Evolutionary conservation across 2,888 invertebrate species (phyloP).

Genomic region (Apamea monoglypha): DNA sequence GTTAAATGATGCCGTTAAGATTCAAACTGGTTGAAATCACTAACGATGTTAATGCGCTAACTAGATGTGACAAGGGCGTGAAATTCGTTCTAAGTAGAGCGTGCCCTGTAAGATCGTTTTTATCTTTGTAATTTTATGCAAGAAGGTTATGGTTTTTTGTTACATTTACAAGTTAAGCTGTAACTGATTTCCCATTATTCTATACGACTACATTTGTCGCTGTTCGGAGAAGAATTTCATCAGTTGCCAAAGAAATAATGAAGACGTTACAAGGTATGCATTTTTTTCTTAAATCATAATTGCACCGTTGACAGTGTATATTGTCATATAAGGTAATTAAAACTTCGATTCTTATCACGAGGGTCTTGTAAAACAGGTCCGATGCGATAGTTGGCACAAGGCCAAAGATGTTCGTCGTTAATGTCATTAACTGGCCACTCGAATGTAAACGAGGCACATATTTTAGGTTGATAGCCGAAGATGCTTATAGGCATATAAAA

Average conservation of each 20-base stretch:
- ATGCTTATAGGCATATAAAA: slow-evolving; percentile 37
- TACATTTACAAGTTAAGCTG: slow-evolving; percentile 3
- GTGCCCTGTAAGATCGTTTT: slow-evolving; percentile 45
- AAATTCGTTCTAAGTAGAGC: slow-evolving; percentile 68
- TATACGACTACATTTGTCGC: not conserved
- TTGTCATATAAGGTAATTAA: slow-evolving; percentile 47
- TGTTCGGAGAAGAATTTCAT: not conserved
- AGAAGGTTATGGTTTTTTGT: slow-evolving; percentile 35
- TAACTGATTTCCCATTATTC: slow-evolving; percentile 10
- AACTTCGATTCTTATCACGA: slow-evolving; percentile 30
- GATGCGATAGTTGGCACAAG: slow-evolving; percentile 47
- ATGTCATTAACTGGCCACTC: slow-evolving; percentile 46
- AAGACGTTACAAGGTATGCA: slow-evolving; percentile 3
- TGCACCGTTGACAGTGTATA: slow-evolving; percentile 20
- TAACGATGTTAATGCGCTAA: slow-evolving; percentile 59
- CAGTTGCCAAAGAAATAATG: slow-evolving; percentile 2
- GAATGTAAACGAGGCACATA: slow-evolving; percentile 54
- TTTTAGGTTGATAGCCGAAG: slow-evolving; percentile 50
- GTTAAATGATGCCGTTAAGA: slow-evolving; percentile 74
- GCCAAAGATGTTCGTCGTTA: slow-evolving; percentile 54
- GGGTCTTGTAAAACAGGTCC: slow-evolving; percentile 47
- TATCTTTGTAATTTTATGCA: slow-evolving; percentile 51
- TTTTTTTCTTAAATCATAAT: slow-evolving; percentile 11
- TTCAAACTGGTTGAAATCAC: slow-evolving; percentile 69
- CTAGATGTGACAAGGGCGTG: slow-evolving; percentile 75